phyloP scores from a whole-genome alignment of 2,113 vertebrate species.

The Prunella fulvescens region DNA sequence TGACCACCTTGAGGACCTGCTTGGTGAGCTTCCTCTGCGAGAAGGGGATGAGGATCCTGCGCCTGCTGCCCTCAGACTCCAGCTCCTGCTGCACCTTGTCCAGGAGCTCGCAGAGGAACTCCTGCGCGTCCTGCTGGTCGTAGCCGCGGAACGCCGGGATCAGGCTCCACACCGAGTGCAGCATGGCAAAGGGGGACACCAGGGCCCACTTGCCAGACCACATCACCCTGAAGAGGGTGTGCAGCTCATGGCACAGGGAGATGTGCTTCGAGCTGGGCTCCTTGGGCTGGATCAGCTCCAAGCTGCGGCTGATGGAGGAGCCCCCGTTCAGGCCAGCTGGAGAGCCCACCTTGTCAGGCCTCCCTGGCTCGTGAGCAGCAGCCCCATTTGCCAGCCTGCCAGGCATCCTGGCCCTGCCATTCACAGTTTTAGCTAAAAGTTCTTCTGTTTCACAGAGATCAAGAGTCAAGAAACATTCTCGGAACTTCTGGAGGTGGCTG shows the following conservation, averaged over 20 bases:
- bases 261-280: slow-evolving; percentile 93
- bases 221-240: slow-evolving; percentile 98
- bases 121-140: slow-evolving; percentile 98
- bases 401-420: slow-evolving; percentile 73
- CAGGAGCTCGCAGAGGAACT: slow-evolving; percentile 94
- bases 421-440: slow-evolving; percentile 87
- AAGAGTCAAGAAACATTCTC: slow-evolving; percentile 96
- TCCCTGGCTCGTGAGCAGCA: slow-evolving; percentile 59
- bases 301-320: slow-evolving; percentile 70
- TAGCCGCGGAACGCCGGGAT: slow-evolving; percentile 96
- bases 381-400: slow-evolving; percentile 66
- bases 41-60: slow-evolving; percentile 92
- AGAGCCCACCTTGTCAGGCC: slow-evolving; percentile 66
- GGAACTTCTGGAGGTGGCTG: slow-evolving; percentile 98
- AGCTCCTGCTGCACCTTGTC: slow-evolving; percentile 99
- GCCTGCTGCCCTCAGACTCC: slow-evolving; percentile 89
- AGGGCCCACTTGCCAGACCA: slow-evolving; percentile 98
- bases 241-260: slow-evolving; percentile 96
- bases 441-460: slow-evolving; percentile 94
- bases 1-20: slow-evolving; percentile 98
- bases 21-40: slow-evolving; percentile 97
- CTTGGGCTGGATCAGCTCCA: slow-evolving; percentile 91
- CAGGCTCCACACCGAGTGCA: slow-evolving; percentile 98
- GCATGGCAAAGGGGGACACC: slow-evolving; percentile 97
- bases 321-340: slow-evolving; percentile 74